Base-by-base conservation (phyloP, 2,113 vertebrate species). In the Toxotes chatareus region DNA sequence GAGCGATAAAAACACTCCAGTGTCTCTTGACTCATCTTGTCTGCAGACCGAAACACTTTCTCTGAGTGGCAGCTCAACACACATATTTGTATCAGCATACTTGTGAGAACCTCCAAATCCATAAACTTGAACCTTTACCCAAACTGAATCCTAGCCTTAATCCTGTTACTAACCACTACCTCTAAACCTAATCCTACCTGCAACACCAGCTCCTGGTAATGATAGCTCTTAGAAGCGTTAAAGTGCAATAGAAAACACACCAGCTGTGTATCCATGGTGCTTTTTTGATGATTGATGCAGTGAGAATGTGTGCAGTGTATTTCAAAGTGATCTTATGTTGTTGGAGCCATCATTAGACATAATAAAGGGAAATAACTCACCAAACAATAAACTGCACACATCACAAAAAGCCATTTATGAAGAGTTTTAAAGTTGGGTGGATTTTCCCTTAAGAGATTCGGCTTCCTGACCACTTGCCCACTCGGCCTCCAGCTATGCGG, bases 401-500 rank as follows among this genome's bases (percentile, higher is more conserved):
- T 57, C 16, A 27, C 10, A 65, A 40, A 67, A 27, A 27, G 31
- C 19, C 17, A 19, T 38, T 51, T 4, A 4, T 7, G 40, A 67
- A 5, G 17, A 53, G 32, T 6, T 5, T 23, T 61, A 1, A 55
- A 56, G 31, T 16, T 53, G 46, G 7, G 21, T 66, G 46, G 14
- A 17, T 47, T 16, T 47, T 16, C 14, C 49, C 12, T 67, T 8
- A 49, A 76, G 49, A n/a, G 34, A 3, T 0, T 27, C 7, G 2
- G 47, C 19, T 81, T 49, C 60, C 36, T 38, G 34, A 60, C 44
- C 62, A 14, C 57, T 65, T 23, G 31, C 8, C 69, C 47, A 27
- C 56, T 40, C 5, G 10, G 17, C 65, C 62, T 73, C 27, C 53
- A 53, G 63, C 38, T 59, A 59, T 40, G 63, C 64, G 27, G 53